phyloP scores from a whole-genome alignment of 2,113 vertebrate genomes.

The Manacus vitellinus region DNA sequence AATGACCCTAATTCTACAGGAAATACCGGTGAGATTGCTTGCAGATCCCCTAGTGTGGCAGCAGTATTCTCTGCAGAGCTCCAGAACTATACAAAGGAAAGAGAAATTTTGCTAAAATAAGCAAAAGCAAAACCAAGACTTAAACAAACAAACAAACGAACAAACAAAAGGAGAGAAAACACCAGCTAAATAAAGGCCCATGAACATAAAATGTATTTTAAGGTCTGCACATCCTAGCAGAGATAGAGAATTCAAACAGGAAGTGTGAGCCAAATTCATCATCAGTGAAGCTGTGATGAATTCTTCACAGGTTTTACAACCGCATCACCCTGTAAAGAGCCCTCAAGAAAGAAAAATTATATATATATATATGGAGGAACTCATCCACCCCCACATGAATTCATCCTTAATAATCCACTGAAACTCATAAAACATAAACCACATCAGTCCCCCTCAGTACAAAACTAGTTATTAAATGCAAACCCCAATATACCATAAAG shows the following conservation, averaged over 20 bases:
- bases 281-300: neutral
- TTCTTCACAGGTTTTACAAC: conserved; percentile 2
- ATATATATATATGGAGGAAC: neutral
- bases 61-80: neutral
- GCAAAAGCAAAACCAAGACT: neutral
- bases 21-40: neutral
- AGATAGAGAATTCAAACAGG: neutral
- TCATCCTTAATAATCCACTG: conserved; percentile 57
- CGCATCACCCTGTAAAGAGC: neutral
- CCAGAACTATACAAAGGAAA: neutral
- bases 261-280: neutral
- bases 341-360: neutral
- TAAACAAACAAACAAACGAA: neutral
- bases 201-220: neutral
- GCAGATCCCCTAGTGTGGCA: neutral
- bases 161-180: neutral
- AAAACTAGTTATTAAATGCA: conserved; percentile 55
- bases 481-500: conserved; percentile 45
- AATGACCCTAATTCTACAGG: neutral
- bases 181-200: neutral
- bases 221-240: neutral
- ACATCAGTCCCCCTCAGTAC: conserved; percentile 32
- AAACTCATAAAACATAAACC: conserved; percentile 58
- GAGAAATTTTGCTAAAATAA: neutral
- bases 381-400: conserved; percentile 10